Evolutionary conservation across 2,797 vertebrate genomes (phyloP), one percentile per base, ranked within the genome.

Genomic region (Pristis pectinata): DNA sequence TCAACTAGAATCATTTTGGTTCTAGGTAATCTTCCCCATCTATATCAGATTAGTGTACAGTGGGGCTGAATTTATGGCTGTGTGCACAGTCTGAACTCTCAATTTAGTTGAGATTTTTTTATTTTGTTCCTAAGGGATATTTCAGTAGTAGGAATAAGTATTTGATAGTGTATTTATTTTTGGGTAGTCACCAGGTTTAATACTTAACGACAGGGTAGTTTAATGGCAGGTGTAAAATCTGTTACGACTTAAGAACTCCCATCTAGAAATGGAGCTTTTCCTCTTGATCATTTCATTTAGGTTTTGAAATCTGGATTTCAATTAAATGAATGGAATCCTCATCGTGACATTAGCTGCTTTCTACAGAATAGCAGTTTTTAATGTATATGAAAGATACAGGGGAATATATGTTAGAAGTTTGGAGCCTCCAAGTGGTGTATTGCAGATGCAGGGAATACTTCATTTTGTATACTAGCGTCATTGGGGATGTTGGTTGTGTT

Each of bases 21-120:
- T 87, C 83, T 83, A 87, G 83, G 53, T 87, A 87, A 59, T 59
- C 13, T 87, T 87, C 17, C 83, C 83, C 83, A 87, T 87, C 30
- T n/a, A 34, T 7, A 11, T n/a, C 13, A 87, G 83, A 87, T 87
- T 64, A 34, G 83, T n/a, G 49, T 85, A 85, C 49, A 85, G 0
- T 64, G 85, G 59, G 15, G 34, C 85, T 89, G 87, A 67, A 91
- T 67, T 41, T 67, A 41, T 41, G 37, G 87, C n/a, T 41, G 0
- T 87, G 27, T 87, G 83, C 53, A n/a, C 56, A 34, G 61, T 1
- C 30, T 27, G 61, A 37, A 11, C 87, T 79, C 37, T 41, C 87
- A 37, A 30, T 67, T 89, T 89, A 89, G 56, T 37, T 91, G n/a
- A 91, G 87, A 91, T 37, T 91, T 67, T n/a, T 9, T 64, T 9